Percentiles rank a stretch among this genome's conserved stretches.
Evolutionary conservation across 2,888 invertebrate genomes (phyloP).

Genomic region (Gymnosoma rotundatum): DNA sequence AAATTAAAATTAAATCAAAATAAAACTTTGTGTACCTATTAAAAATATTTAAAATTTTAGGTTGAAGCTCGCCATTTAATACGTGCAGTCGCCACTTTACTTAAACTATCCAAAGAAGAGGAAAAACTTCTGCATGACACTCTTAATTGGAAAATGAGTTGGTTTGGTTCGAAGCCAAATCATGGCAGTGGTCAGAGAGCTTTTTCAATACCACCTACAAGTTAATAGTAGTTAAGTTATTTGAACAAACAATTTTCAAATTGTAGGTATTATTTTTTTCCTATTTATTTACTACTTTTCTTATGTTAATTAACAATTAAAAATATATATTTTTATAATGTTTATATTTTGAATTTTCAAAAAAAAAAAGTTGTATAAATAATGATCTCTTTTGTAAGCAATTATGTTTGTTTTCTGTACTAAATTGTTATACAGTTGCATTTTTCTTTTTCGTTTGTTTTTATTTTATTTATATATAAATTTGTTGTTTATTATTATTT

Average conservation of each 20-base stretch:
- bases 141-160: constrained; percentile 82
- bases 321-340: constrained; percentile 43
- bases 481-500: constrained; percentile 52
- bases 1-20: neutral
- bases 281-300: constrained; percentile 23
- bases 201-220: constrained; percentile 83
- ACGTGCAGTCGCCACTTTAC: constrained; percentile 91
- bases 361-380: constrained; percentile 50
- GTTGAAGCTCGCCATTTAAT: constrained; percentile 94
- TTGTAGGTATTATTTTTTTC: constrained; percentile 25
- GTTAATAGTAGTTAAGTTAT: constrained; percentile 82
- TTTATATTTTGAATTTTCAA: constrained; percentile 29
- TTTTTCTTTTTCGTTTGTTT: constrained; percentile 49
- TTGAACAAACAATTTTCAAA: constrained; percentile 21
- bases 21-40: neutral
- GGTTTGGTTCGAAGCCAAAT: constrained; percentile 84
- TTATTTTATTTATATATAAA: constrained; percentile 14
- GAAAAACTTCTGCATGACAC: constrained; percentile 89
- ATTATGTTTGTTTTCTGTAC: constrained; percentile 44
- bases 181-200: constrained; percentile 84
- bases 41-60: constrained; percentile 71
- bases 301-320: constrained; percentile 4
- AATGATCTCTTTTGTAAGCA: constrained; percentile 61
- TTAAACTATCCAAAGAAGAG: constrained; percentile 93
- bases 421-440: constrained; percentile 61